phyloP scores from a whole-genome alignment of 2,888 invertebrate genomes.

The Dastarcus helophoroides region DNA sequence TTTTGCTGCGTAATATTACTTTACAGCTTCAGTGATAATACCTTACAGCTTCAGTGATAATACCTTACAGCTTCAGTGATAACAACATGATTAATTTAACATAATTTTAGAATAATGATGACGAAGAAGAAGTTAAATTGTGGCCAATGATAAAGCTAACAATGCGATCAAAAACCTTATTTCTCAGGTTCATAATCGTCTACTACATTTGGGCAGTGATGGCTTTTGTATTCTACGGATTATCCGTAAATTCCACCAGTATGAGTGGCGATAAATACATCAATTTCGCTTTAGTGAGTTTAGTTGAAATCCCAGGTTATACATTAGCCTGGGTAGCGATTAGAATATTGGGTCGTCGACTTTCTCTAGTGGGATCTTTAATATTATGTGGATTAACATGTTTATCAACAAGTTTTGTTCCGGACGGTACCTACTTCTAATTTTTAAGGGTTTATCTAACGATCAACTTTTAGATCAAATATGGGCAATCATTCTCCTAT shows the following conservation, averaged over 20 bases:
- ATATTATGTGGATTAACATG: constrained; percentile 44
- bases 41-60: too few relatives aligned
- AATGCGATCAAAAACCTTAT: constrained; percentile 36
- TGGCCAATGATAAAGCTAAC: constrained; percentile 36
- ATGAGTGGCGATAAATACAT: constrained; percentile 56
- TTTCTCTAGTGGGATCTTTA: constrained; percentile 42
- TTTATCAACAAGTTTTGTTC: constrained; percentile 42
- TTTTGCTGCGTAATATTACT: too few relatives aligned
- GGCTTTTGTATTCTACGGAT: constrained; percentile 57
- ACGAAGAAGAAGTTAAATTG: constrained; percentile 26
- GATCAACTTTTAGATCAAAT: constrained; percentile 31
- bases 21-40: too few relatives aligned
- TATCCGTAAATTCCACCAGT: constrained; percentile 53
- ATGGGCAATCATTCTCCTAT: constrained; percentile 45
- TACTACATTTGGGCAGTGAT: constrained; percentile 48
- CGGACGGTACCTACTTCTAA: constrained; percentile 30
- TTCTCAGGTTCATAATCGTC: constrained; percentile 37
- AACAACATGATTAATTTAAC: too few relatives aligned
- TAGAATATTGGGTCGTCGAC: constrained; percentile 41
- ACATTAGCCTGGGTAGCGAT: constrained; percentile 42
- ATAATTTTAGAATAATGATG: not conserved
- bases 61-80: too few relatives aligned
- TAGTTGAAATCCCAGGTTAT: constrained; percentile 51
- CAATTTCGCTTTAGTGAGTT: constrained; percentile 51
- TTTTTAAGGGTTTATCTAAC: constrained; percentile 6